Base-by-base conservation (phyloP, 2,797 vertebrate genomes). In the Tadarida brasiliensis region DNA sequence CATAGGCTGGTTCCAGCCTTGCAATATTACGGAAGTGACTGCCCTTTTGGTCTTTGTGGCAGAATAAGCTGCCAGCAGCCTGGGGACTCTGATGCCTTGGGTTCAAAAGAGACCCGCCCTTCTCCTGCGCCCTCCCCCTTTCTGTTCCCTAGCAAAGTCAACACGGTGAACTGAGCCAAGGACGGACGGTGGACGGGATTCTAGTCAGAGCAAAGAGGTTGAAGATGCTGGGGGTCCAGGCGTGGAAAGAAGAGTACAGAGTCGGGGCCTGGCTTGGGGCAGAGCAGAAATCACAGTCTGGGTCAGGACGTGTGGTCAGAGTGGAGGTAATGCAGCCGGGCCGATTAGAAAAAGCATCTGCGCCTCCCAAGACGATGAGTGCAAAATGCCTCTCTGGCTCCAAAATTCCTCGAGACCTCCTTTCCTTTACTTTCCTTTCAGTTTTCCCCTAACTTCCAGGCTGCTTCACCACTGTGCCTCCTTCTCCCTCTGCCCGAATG, bases 71-170 rank as follows among this genome's bases (percentile, higher is more conserved):
- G 59, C 33, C 39, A 54, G 51, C 20, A 26, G 15, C 7, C 28
- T 57, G 61, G 28, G 16, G 20, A 73, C n/a, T 87, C 44, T 63
- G 84, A 74, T 76, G 59, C 16, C 7, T 7, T 20, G 15, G 5
- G 11, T 68, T 87, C 59, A 67, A n/a, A 91, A 83, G 20, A 87
- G 6, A 30, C 9, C 11, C 9, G 2, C 22, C 11, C 10, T 7
- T 87, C 67, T 81, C n/a, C 35, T 57, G 5, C 19, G 11, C 28
- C 26, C 17, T 93, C 59, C 87, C 33, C 33, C 15, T 63, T 70
- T 56, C 15, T 87, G 73, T 91, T 92, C 49, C 68, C 30, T 76
- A 44, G 22, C n/a, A 76, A 90, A 94, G 24, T 57, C 47, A n/a
- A 9, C 20, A 6, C 57, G 33, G 28, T 51, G 10, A 39, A 59